These are phyloP conservation scores for Athene noctua DNA, from an alignment of 2,113 vertebrate species.

Conservation along the genomic window DNA sequence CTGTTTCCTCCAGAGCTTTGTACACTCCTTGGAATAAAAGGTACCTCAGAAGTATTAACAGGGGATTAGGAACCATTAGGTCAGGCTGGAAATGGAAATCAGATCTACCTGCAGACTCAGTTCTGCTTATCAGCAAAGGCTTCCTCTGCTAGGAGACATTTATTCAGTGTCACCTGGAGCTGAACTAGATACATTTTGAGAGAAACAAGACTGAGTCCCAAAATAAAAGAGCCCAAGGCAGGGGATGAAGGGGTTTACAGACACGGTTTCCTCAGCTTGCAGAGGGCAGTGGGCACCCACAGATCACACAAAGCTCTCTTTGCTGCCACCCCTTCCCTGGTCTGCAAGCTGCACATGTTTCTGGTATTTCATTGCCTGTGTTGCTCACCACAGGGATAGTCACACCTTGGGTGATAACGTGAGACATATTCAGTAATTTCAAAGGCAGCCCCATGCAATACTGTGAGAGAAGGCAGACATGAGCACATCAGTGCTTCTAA, in stretches of 20 bases:
- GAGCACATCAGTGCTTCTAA: background rate
- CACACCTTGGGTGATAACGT: background rate
- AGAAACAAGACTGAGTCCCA: background rate
- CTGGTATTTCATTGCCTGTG: background rate
- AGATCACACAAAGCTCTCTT: background rate
- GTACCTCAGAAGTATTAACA: background rate
- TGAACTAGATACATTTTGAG: background rate
- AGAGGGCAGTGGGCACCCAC: background rate
- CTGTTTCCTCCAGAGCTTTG: background rate
- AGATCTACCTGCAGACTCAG: background rate
- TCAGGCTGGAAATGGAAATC: background rate
- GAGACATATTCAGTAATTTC: background rate
- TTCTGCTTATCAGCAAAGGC: background rate
- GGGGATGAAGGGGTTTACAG: background rate
- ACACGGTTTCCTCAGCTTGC: background rate
- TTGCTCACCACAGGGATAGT: background rate
- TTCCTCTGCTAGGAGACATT: background rate
- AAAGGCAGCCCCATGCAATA: background rate
- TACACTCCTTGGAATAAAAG: background rate
- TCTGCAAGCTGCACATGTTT: background rate
- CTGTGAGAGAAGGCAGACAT: background rate
- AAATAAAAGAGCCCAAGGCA: background rate
- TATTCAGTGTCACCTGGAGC: background rate
- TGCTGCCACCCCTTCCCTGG: background rate
- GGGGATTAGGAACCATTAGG: background rate